Evolutionary conservation across 2,113 vertebrate species (phyloP), one percentile per base, ranked within the genome.

Genomic region (Brachirus orientalis): DNA sequence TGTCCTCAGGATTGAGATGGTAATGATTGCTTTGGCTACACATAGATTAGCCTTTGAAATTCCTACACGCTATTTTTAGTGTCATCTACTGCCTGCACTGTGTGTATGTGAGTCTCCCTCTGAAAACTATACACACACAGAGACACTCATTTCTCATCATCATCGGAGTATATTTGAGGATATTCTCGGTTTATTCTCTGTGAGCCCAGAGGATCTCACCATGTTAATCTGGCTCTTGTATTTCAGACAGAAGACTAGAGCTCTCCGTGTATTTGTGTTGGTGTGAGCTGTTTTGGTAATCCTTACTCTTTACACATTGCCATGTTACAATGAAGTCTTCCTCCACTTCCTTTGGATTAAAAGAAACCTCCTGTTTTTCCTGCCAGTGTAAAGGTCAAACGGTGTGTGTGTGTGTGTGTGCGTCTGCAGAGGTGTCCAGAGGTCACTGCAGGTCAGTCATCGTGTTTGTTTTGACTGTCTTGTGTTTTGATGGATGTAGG

Each of bases 391-490:
- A 77, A 82, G 80, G 75, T 87, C 63, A 41, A 33, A 47, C 4
- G 17, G 35, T 43, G 35, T 68, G 18, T 56, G 52, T 28, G 22
- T 28, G 22, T 28, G 22, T 28, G 22, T 28, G 28, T 28, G 28
- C 65, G 81, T 82, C 41, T 60, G 37, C 10, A 8, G 14, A n/a
- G 54, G 46, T 67, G 59, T 65, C 61, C 65, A 63, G 20, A 75
- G 73, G 68, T 78, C 60, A 17, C 54, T 16, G 11, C 47, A 40
- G 46, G 69, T 82, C 78, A 72, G 46, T 71, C 52, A 5, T 48
- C 44, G 0, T 77, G 72, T 87, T 77, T 87, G 74, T 81, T 84
- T 85, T 83, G 65, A 70, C 71, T 83, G 59, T 66, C 51, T 20
- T 63, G 45, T 69, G 76, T 85, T 77, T 78, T 55, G n/a, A 52